Base-by-base conservation (phyloP, 2,888 invertebrate genomes). In the Protophormia terraenovae region DNA sequence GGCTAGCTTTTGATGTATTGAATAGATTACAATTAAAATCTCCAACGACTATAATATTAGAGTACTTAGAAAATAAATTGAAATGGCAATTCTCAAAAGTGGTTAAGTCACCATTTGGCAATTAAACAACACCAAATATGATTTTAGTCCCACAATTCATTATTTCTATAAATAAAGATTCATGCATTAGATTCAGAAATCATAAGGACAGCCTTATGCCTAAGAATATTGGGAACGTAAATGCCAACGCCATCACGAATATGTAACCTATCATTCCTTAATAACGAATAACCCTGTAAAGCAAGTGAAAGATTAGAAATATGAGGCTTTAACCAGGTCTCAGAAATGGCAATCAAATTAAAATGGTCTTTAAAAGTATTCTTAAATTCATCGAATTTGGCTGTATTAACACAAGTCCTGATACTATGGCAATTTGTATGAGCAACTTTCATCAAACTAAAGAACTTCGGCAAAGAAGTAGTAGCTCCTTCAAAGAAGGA, bases 21-120 rank as follows among this genome's bases (percentile, higher is more conserved):
- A 76, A 73, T 22, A 73, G 29, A 45, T 73, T 73, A 24, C 41
- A 60, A 27, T 60, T 60, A 22, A 58, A 72, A 41, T 72, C 58
- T 29, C 58, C 58, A 38, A 58, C 60, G 10, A 41, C 2, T 5
- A 60, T 16, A 10, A 76, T 6, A 32, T 66, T 38, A 3, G 32
- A 16, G 35, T 53, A 50, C 2, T 24, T 64, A 6, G 12, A 16
- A 53, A 76, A 53, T 62, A 47, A 16, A n/a, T n/a, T n/a, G n/a
- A 14, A 45, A n/a, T 41, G 7, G 1, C 7, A 14, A 10, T 75
- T 32, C 19, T 75, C 47, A 75, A 75, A 50, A 0, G 19, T 6
- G 4, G 10, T 1, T 2, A 75, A n/a, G 16, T 75, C 29, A 1
- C 62, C 41, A 62, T 47, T 8, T 2, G 47, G 62, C 12, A 62